These are phyloP conservation scores for Eristalis intricaria DNA, from an alignment of 2,888 invertebrate genomes.

Conservation along the genomic window DNA sequence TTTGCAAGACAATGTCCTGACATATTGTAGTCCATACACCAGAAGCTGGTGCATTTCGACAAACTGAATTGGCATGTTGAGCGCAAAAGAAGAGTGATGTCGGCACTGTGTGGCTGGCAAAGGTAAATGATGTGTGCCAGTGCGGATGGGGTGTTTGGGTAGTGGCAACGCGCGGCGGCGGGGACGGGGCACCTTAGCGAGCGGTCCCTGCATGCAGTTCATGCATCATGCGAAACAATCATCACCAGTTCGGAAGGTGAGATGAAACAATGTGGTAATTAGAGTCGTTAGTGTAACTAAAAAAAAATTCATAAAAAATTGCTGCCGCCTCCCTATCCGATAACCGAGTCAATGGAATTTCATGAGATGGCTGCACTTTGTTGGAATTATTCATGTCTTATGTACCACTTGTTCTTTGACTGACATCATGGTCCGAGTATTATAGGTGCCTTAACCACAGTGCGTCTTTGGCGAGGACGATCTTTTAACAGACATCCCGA, in stretches of 20 bases:
- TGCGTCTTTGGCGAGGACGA: no score
- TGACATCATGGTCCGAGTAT: no score
- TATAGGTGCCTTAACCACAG: no score
- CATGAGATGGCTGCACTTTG: slow-evolving; percentile 29
- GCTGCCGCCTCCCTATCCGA: slow-evolving; percentile 50
- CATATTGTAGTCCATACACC: slow-evolving; percentile 17
- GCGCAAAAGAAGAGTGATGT: slow-evolving; percentile 51
- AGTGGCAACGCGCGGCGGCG: no score
- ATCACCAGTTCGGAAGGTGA: slow-evolving; percentile 72
- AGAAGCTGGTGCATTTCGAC: slow-evolving; percentile 47
- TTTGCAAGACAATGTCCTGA: slow-evolving; percentile 46
- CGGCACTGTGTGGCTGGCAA: slow-evolving; percentile 57
- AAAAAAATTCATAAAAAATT: slow-evolving; percentile 65
- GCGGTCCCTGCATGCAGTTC: slow-evolving; percentile 60
- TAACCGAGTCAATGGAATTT: background rate
- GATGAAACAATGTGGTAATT: slow-evolving; percentile 72
- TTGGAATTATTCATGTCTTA: background rate
- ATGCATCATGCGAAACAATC: slow-evolving; percentile 72
- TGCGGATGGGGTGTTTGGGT: slow-evolving; percentile 15
- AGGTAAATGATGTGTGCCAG: slow-evolving; percentile 61
- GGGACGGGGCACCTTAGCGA: background rate
- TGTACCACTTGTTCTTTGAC: no score
- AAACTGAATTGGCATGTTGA: slow-evolving; percentile 54
- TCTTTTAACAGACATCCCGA: no score
- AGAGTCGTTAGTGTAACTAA: slow-evolving; percentile 71